phyloP scores from a whole-genome alignment of 2,113 vertebrate genomes.

The Chrysochloris asiatica region DNA sequence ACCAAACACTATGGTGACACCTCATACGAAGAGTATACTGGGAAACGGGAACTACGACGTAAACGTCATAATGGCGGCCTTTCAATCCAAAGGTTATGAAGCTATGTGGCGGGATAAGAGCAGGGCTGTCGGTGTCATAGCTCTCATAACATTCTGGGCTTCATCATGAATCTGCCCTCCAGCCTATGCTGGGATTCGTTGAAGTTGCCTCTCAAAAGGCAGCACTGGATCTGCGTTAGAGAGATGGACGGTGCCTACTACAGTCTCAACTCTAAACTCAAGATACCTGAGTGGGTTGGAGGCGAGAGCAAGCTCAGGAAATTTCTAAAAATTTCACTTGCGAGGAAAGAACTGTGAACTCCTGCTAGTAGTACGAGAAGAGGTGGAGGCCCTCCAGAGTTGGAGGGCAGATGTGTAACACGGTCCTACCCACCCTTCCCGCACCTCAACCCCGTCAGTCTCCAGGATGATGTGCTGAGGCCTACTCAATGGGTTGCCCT shows the following conservation, averaged over 20 bases:
- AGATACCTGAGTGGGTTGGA: constrained; percentile 94
- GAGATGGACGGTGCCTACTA: constrained; percentile 96
- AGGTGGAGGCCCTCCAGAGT: constrained; percentile 95
- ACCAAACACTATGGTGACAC: constrained; percentile 97
- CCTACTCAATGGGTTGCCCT: too few relatives aligned
- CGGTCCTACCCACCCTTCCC: constrained; percentile 11
- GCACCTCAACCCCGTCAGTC: constrained; percentile 66
- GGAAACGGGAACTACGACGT: constrained; percentile 99
- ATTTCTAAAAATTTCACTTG: constrained; percentile 97
- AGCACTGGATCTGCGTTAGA: constrained; percentile 98
- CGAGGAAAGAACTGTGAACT: constrained; percentile 99
- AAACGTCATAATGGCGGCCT: constrained; percentile 99
- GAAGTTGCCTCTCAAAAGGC: constrained; percentile 96
- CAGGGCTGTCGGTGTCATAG: constrained; percentile 95
- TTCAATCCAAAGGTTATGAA: constrained; percentile 97
- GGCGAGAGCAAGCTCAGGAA: constrained; percentile 97
- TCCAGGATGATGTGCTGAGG: too few relatives aligned
- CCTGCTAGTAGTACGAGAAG: constrained; percentile 95
- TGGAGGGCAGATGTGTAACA: constrained; percentile 92
- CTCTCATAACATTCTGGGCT: constrained; percentile 95
- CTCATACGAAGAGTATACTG: constrained; percentile 99
- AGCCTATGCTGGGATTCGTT: constrained; percentile 98
- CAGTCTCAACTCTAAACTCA: constrained; percentile 98
- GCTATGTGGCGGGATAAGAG: constrained; percentile 99
- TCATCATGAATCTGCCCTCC: constrained; percentile 98